These are phyloP conservation scores for Mythimna pallens DNA, from an alignment of 2,888 invertebrate genomes.

Conservation along the genomic window DNA sequence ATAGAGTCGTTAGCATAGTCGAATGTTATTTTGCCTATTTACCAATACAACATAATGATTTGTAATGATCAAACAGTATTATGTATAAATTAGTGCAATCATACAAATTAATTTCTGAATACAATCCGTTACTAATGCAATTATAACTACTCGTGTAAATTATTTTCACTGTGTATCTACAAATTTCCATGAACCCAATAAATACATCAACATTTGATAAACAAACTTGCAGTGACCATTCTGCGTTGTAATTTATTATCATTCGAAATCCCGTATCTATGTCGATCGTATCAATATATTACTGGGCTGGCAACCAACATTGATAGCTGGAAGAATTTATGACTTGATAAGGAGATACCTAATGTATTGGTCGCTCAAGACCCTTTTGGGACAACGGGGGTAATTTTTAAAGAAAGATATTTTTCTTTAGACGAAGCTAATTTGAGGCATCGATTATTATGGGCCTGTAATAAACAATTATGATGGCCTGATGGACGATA, in stretches of 20 bases:
- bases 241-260: slow-evolving; percentile 58
- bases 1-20: neutral
- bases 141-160: slow-evolving; percentile 18
- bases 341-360: slow-evolving; percentile 82
- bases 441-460: slow-evolving; percentile 55
- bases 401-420: slow-evolving; percentile 36
- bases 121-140: slow-evolving; percentile 15
- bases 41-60: neutral
- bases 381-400: slow-evolving; percentile 29
- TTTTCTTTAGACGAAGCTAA: slow-evolving; percentile 45
- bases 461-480: slow-evolving; percentile 57
- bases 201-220: slow-evolving; percentile 51
- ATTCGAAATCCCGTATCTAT: slow-evolving; percentile 39
- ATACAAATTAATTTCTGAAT: neutral
- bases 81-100: neutral
- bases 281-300: slow-evolving; percentile 72
- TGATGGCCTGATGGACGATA: slow-evolving; percentile 37
- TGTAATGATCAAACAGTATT: neutral
- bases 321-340: slow-evolving; percentile 81
- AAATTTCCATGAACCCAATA: slow-evolving; percentile 34
- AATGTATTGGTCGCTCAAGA: slow-evolving; percentile 79
- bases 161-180: slow-evolving; percentile 19
- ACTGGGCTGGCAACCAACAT: slow-evolving; percentile 73
- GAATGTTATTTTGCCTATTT: neutral
- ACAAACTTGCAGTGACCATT: slow-evolving; percentile 56